Percentiles rank a stretch among this genome's conserved stretches.
Conservation (phyloP, 2,888 invertebrate species). For the Timema cristinae region DNA sequence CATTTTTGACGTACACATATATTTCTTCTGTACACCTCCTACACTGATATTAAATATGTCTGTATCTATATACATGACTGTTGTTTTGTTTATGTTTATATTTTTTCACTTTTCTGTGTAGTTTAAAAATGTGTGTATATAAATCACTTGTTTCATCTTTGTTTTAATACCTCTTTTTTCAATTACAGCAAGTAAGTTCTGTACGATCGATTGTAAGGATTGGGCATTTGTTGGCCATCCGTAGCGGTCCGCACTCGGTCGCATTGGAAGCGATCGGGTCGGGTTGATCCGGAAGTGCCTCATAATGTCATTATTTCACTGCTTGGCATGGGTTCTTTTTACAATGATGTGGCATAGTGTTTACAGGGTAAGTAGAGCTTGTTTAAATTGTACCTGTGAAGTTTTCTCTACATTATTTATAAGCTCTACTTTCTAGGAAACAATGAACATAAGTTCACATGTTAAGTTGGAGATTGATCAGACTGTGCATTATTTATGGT, state of each 20-base stretch:
- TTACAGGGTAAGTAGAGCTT: too few relatives aligned
- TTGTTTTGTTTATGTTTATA: constrained; percentile 27
- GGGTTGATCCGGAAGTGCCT: constrained; percentile 24
- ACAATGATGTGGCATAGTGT: too few relatives aligned
- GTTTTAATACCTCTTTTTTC: constrained; percentile 34
- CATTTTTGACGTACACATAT: constrained; percentile 27
- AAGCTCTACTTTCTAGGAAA: too few relatives aligned
- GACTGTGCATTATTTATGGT: too few relatives aligned
- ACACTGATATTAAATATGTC: constrained; percentile 27
- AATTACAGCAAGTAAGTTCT: constrained; percentile 34
- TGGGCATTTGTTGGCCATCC: constrained; percentile 32
- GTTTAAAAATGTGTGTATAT: constrained; percentile 31
- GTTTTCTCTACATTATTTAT: too few relatives aligned
- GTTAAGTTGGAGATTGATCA: too few relatives aligned
- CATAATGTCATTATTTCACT: constrained; percentile 31
- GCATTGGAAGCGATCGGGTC: constrained; percentile 21
- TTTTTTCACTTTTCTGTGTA: constrained; percentile 31
- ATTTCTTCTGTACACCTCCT: constrained; percentile 30
- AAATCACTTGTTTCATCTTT: constrained; percentile 33
- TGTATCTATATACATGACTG: constrained; percentile 27
- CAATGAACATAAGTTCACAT: too few relatives aligned
- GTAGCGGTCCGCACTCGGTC: constrained; percentile 28
- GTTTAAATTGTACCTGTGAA: too few relatives aligned
- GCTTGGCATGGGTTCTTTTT: constrained; percentile 32
- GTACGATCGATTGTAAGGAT: constrained; percentile 32